A percentile compares a stretch with the other conserved stretches of the same genome.
Evolutionary conservation across 64 coral and sea anemone genomes (phyloP).

Genomic region (Porites lutea): DNA sequence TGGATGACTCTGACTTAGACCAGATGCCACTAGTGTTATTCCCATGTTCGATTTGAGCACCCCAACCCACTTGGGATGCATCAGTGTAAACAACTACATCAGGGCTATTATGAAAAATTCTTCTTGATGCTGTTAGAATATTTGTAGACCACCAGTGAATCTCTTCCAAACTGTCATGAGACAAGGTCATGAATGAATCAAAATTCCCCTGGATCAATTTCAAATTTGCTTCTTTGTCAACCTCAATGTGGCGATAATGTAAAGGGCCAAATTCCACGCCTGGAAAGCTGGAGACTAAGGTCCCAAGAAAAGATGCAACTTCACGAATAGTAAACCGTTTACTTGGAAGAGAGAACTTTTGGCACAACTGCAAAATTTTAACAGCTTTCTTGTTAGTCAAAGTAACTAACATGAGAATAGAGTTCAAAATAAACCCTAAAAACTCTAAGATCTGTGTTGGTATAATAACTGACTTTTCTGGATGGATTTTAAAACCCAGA

Average conservation of each 20-base stretch:
- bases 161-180: too few species aligned
- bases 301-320: slow-evolving; percentile 63
- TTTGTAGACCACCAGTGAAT: too few species aligned
- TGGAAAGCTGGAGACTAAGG: slow-evolving; percentile 54
- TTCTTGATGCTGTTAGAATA: too few species aligned
- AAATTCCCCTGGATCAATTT: too few species aligned
- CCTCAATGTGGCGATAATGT: slow-evolving; percentile 27
- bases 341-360: slow-evolving; percentile 19
- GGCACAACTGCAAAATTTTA: slow-evolving; percentile 40
- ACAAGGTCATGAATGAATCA: too few species aligned
- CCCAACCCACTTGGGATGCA: too few species aligned
- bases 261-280: slow-evolving; percentile 15
- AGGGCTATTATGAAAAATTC: too few species aligned
- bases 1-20: too few species aligned
- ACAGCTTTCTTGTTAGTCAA: not conserved
- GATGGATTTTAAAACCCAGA: slow-evolving; percentile 60
- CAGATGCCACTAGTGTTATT: too few species aligned
- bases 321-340: slow-evolving; percentile 39
- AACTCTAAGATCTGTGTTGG: slow-evolving; percentile 58
- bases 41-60: too few species aligned
- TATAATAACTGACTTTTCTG: slow-evolving; percentile 45
- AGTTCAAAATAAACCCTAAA: slow-evolving; percentile 44
- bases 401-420: slow-evolving; percentile 25
- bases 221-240: too few species aligned
- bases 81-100: too few species aligned